These are phyloP conservation scores for Brachyopa scutellaris DNA, from an alignment of 2,888 invertebrate genomes.

Conservation along the genomic window DNA sequence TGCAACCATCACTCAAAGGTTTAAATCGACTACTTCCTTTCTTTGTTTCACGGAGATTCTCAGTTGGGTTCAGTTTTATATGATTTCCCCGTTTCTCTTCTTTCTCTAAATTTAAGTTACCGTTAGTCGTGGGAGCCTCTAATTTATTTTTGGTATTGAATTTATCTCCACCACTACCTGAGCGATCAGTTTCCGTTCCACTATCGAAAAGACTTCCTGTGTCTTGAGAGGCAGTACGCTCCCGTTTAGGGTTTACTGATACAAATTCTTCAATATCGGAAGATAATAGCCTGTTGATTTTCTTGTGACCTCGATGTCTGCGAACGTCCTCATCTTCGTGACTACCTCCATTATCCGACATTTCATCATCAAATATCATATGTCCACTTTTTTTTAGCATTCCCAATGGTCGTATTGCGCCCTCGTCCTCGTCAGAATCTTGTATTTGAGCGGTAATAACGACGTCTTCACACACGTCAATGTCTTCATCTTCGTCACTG, in stretches of 20 bases:
- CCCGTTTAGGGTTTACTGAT: neutral
- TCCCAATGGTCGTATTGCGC: neutral
- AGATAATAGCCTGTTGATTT: neutral
- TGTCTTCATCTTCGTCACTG: conserved; percentile 40
- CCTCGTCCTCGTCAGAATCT: neutral
- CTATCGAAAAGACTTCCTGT: conserved; percentile 41
- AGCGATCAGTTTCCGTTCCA: conserved; percentile 39
- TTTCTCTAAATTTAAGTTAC: neutral
- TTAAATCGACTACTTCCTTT: neutral
- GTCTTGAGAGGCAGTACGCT: neutral
- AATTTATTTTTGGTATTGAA: neutral
- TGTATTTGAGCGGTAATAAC: neutral
- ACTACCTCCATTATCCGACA: neutral
- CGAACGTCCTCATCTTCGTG: neutral
- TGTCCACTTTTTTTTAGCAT: neutral
- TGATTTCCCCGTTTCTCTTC: neutral
- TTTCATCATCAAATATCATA: conserved; percentile 3
- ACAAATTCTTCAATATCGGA: neutral
- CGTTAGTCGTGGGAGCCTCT: no score
- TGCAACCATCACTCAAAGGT: conserved; percentile 4
- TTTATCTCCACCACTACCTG: conserved; percentile 21
- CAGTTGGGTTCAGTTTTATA: neutral
- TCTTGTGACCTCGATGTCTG: neutral
- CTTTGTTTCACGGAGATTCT: neutral
- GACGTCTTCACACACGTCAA: conserved; percentile 35